Percentiles rank a stretch among this genome's conserved stretches.
Conservation (phyloP, 2,113 vertebrate genomes). For the Scophthalmus maximus region DNA sequence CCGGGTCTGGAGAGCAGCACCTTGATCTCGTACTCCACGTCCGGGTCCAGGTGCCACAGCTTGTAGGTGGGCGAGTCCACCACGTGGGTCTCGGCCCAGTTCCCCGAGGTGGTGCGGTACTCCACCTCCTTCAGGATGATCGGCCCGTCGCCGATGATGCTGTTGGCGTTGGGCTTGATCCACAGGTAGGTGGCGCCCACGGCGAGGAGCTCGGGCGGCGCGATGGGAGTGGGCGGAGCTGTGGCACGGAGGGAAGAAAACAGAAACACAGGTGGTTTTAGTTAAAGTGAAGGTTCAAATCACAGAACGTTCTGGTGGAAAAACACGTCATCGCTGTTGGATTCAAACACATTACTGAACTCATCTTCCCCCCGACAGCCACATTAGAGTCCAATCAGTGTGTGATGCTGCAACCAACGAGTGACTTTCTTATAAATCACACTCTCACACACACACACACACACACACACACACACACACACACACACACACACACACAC, state of each 20-base stretch:
- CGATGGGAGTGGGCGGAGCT: constrained; percentile 97
- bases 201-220: constrained; percentile 92
- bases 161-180: constrained; percentile 99
- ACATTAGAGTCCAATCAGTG: constrained; percentile 26
- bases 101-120: constrained; percentile 93
- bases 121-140: constrained; percentile 98
- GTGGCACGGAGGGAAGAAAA: too few species aligned
- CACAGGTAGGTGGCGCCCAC: constrained; percentile 97
- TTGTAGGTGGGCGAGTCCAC: constrained; percentile 97
- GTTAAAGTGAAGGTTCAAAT: too few species aligned
- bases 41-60: constrained; percentile 96
- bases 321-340: background rate
- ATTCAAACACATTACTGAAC: background rate
- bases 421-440: background rate
- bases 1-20: constrained; percentile 94
- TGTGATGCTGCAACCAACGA: background rate
- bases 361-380: constrained; percentile 4
- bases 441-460: background rate
- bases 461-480: background rate
- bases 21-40: constrained; percentile 97
- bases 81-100: constrained; percentile 95
- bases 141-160: constrained; percentile 96
- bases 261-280: background rate
- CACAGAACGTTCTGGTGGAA: too few species aligned
- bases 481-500: too few species aligned